Conservation (phyloP, 2,113 vertebrate genomes). For the Colistium nudipinnis region DNA sequence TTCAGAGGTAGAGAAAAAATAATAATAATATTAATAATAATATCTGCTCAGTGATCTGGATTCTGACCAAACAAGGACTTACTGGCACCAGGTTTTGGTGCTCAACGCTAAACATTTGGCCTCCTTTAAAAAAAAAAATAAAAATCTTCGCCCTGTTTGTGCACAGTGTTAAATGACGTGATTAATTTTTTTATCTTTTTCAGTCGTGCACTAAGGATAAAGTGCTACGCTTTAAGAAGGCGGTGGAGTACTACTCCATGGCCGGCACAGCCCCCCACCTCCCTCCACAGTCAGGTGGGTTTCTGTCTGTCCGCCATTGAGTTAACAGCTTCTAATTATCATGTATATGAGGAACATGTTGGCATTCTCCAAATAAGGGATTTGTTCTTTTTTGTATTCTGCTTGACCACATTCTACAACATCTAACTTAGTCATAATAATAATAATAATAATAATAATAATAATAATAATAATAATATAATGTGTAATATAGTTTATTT, state of each 20-base stretch:
- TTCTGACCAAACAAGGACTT: too few relatives aligned
- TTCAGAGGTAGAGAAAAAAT: conserved; percentile 84
- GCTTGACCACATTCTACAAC: too few relatives aligned
- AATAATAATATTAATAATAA: too few relatives aligned
- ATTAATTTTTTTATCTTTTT: conserved; percentile 58
- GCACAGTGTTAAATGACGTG: neutral
- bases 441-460: too few relatives aligned
- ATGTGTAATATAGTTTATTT: too few relatives aligned
- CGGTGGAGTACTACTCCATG: conserved; percentile 93
- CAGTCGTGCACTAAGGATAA: conserved; percentile 96
- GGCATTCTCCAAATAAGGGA: neutral
- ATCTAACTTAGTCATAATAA: too few relatives aligned
- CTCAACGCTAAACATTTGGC: too few relatives aligned
- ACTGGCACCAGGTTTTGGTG: too few relatives aligned
- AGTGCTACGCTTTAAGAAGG: conserved; percentile 93
- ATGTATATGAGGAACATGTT: neutral
- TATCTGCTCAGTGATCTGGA: too few relatives aligned
- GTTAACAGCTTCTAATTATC: neutral
- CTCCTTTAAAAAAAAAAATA: neutral
- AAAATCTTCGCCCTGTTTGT: neutral
- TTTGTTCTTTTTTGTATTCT: too few relatives aligned
- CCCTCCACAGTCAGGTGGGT: conserved; percentile 87
- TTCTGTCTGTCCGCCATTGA: neutral
- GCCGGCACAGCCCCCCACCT: conserved; percentile 88
- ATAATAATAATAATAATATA: too few relatives aligned